phyloP scores from a whole-genome alignment of 2,888 invertebrate species.

The Myathropa florea region DNA sequence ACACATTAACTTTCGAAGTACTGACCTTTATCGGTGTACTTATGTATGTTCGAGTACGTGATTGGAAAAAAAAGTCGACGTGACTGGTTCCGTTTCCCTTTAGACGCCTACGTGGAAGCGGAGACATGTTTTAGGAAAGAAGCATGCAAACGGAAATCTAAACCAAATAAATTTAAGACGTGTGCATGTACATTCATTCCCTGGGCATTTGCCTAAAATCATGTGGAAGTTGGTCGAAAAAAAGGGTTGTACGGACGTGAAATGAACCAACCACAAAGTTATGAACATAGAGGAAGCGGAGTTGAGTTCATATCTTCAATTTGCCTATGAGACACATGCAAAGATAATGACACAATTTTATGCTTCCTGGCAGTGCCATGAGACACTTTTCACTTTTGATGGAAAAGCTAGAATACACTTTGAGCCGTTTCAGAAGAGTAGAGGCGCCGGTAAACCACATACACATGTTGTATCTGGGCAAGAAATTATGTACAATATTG shows the following conservation, averaged over 20 bases:
- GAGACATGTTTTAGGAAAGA: background rate
- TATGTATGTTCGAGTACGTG: background rate
- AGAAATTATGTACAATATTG: too few relatives aligned
- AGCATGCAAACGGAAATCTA: background rate
- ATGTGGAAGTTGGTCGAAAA: background rate
- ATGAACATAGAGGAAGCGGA: background rate
- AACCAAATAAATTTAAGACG: background rate
- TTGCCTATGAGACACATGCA: background rate
- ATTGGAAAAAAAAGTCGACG: background rate
- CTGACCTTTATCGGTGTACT: conserved; percentile 1
- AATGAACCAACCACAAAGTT: background rate
- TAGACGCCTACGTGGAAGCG: background rate
- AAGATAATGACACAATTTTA: background rate
- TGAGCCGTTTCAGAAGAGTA: too few relatives aligned
- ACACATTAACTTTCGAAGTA: background rate
- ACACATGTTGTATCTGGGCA: too few relatives aligned
- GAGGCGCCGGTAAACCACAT: too few relatives aligned
- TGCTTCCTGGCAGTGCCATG: background rate
- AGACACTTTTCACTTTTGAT: background rate
- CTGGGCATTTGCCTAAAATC: background rate
- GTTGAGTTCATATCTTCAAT: background rate
- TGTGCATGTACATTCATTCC: background rate
- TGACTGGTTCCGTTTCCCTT: background rate
- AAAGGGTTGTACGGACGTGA: background rate
- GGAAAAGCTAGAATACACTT: background rate